These are phyloP conservation scores for Heterodera carotae DNA, from an alignment of 1,140 invertebrate species.

Conservation along the genomic window DNA sequence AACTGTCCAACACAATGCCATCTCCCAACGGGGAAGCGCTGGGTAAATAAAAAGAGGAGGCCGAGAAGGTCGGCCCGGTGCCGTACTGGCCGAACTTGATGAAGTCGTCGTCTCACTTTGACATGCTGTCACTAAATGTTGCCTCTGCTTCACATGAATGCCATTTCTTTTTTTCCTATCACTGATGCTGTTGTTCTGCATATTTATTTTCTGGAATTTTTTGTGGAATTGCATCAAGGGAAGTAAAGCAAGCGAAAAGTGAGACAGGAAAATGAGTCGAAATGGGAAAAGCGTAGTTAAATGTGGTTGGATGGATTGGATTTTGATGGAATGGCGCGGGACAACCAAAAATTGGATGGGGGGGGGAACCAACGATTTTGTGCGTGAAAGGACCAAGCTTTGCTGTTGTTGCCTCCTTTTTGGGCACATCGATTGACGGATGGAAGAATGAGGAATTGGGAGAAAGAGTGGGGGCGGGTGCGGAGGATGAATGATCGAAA, in stretches of 20 bases:
- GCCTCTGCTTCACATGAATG: no score
- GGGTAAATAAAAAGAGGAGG: constrained; percentile 54
- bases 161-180: constrained; percentile 5
- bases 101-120: background rate
- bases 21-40: constrained; percentile 53
- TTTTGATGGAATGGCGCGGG: background rate
- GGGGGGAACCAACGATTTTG: background rate
- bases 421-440: constrained; percentile 13
- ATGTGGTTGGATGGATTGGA: no score
- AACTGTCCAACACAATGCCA: constrained; percentile 50
- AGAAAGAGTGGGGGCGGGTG: background rate
- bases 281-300: background rate
- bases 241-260: background rate
- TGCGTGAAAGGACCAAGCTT: background rate
- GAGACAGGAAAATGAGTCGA: background rate
- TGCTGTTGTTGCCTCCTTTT: constrained; percentile 9
- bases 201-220: background rate
- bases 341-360: background rate
- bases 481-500: background rate
- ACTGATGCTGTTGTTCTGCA: background rate
- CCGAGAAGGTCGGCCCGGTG: background rate
- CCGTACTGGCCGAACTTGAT: background rate
- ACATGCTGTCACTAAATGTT: background rate
- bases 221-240: background rate
- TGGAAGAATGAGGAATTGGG: background rate